Evolutionary conservation across 2,113 vertebrate species (phyloP), one percentile per base, ranked within the genome.

Genomic region (Circaetus cinerascens): DNA sequence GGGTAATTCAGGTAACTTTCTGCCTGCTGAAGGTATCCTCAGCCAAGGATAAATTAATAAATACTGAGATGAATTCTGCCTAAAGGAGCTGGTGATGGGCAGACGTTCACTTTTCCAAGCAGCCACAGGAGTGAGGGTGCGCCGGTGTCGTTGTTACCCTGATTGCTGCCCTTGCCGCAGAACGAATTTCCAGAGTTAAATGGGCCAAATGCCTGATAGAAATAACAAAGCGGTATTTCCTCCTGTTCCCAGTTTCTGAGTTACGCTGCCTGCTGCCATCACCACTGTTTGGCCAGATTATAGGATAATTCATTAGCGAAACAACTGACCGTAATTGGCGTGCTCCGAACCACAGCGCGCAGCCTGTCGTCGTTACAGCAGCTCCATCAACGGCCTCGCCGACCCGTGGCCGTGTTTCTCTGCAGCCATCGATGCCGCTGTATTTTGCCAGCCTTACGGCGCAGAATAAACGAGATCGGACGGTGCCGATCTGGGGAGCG

Each of bases 351-450:
- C 2, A 4, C 22, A 7, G 34, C 1, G 2, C 3, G 1, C 8
- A 27, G 30, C 10, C 19, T 5, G 18, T 16, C 10, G 10, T 64
- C 1, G 0, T 34, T 25, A 11, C 9, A 10, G 75, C 43, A 45
- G 23, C n/a, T 66, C 73, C 63, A 8, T 15, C 59, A 36, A 5
- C 0, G 4, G 30, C n/a, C 36, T 46, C 2, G 4, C 20, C 1
- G 30, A 36, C 45, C 13, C 2, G 1, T 1, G 16, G 15, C 27
- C 13, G 4, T 1, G 0, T 46, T 64, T 45, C 18, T 11, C 51
- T 1, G 0, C 29, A 10, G 22, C 12, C 3, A 0, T 20, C 26
- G 2, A 10, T 3, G 17, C 30, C 1, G 2, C 14, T 3, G 2
- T 5, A 0, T n/a, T 76, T 68, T 34, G 15, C 32, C 64, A 30